Percentiles rank a stretch among this genome's conserved stretches.
Evolutionary conservation across 2,888 invertebrate species (phyloP).

Genomic region (Torymus texanus): DNA sequence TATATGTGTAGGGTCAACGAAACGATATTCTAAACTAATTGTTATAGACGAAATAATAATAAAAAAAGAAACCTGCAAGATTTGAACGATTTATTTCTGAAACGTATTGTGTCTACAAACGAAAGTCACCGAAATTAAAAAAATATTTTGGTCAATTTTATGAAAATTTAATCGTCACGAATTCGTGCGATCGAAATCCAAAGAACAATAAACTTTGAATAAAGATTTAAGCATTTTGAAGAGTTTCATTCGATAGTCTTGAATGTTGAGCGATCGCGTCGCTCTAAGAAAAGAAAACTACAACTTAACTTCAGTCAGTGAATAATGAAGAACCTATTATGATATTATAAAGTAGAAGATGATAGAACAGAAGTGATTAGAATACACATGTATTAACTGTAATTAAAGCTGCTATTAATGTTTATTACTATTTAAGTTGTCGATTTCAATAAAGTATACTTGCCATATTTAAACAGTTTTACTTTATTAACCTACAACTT

Average conservation of each 20-base stretch:
- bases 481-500: too few species aligned
- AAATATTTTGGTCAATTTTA: slow-evolving; percentile 35
- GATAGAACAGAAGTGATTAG: neutral
- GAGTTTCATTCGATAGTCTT: neutral
- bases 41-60: slow-evolving; percentile 15
- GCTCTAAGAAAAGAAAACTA: neutral
- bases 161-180: neutral
- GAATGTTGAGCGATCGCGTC: neutral
- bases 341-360: slow-evolving; percentile 3
- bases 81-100: neutral
- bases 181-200: too few species aligned
- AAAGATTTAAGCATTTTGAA: too few species aligned
- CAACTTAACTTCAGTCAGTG: slow-evolving; percentile 46
- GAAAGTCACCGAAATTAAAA: slow-evolving; percentile 1
- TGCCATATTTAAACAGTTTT: slow-evolving; percentile 12
- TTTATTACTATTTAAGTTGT: slow-evolving; percentile 29
- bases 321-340: slow-evolving; percentile 8
- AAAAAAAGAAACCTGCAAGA: neutral
- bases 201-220: too few species aligned
- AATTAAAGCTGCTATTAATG: slow-evolving; percentile 40
- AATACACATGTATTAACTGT: slow-evolving; percentile 12
- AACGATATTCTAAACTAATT: slow-evolving; percentile 34
- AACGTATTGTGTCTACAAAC: neutral
- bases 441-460: slow-evolving; percentile 46
- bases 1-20: neutral